Evolutionary conservation across 2,888 invertebrate species (phyloP).

Genomic region (Clunio marinus): DNA sequence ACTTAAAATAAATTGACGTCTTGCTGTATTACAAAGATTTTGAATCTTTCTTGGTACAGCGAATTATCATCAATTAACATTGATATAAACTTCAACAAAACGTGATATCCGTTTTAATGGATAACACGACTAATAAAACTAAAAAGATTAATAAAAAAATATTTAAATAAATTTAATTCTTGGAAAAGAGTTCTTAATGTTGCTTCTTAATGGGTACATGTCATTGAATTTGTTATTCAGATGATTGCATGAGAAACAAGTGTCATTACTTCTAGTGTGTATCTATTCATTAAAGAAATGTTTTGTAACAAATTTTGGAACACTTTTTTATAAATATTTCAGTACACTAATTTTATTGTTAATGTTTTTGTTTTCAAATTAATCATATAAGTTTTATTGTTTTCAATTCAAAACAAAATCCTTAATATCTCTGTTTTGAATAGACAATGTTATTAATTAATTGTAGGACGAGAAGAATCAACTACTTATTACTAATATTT

Average conservation of each 20-base stretch:
- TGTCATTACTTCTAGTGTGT: conserved; percentile 31
- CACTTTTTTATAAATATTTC: background rate
- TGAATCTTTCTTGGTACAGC: too few species aligned
- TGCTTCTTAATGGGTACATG: conserved; percentile 43
- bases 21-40: background rate
- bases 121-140: conserved; percentile 1
- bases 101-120: background rate
- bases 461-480: conserved; percentile 93
- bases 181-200: conserved; percentile 43
- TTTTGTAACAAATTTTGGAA: conserved; percentile 17
- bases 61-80: too few species aligned
- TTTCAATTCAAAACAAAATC: conserved; percentile 9
- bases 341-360: background rate
- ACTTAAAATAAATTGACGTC: background rate
- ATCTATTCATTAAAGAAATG: background rate
- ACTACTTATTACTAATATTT: conserved; percentile 91
- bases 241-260: conserved; percentile 27
- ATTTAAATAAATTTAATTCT: conserved; percentile 32
- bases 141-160: conserved; percentile 3
- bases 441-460: conserved; percentile 18
- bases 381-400: background rate
- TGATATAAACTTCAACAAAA: background rate
- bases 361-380: background rate
- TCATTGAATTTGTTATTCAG: conserved; percentile 41
- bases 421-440: conserved; percentile 14